These are phyloP conservation scores for Metopia argyrocephala DNA, from an alignment of 2,888 invertebrate genomes.

Conservation along the genomic window DNA sequence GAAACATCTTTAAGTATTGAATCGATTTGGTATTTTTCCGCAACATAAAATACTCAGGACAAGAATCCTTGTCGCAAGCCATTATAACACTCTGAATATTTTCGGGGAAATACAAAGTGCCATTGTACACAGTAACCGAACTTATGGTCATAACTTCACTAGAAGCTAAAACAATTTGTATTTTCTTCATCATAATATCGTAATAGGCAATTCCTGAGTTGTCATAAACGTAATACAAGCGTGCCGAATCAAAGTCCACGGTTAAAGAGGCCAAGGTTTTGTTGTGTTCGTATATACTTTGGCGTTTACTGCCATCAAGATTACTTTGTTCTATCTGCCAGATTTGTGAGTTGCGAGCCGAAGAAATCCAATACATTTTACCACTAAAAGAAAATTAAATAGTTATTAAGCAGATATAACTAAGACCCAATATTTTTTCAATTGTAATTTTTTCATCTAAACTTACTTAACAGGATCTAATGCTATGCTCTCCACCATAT, in stretches of 20 bases:
- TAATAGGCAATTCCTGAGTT: conserved; percentile 82
- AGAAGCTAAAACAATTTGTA: conserved; percentile 71
- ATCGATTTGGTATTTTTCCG: conserved; percentile 84
- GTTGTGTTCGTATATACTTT: conserved; percentile 70
- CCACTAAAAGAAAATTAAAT: conserved; percentile 76
- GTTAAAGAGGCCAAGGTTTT: conserved; percentile 80
- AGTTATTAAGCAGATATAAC: not conserved
- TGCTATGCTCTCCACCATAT: conserved; percentile 83
- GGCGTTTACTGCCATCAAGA: conserved; percentile 83
- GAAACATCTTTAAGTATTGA: conserved; percentile 85
- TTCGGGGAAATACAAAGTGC: conserved; percentile 84
- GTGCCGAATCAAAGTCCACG: conserved; percentile 81
- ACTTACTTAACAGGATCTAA: conserved; percentile 82
- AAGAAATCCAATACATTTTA: conserved; percentile 81
- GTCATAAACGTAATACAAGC: conserved; percentile 86
- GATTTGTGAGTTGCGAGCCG: conserved; percentile 74
- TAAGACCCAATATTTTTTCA: not conserved
- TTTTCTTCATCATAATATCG: conserved; percentile 78
- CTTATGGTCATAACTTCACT: conserved; percentile 76
- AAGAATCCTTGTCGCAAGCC: conserved; percentile 82
- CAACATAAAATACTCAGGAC: conserved; percentile 78
- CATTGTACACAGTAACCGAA: conserved; percentile 84
- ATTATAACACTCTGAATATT: conserved; percentile 82
- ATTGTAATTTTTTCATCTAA: not conserved
- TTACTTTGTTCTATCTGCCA: conserved; percentile 81